These are phyloP conservation scores for Maccullochella peelii DNA, from an alignment of 2,113 vertebrate species.

Conservation along the genomic window DNA sequence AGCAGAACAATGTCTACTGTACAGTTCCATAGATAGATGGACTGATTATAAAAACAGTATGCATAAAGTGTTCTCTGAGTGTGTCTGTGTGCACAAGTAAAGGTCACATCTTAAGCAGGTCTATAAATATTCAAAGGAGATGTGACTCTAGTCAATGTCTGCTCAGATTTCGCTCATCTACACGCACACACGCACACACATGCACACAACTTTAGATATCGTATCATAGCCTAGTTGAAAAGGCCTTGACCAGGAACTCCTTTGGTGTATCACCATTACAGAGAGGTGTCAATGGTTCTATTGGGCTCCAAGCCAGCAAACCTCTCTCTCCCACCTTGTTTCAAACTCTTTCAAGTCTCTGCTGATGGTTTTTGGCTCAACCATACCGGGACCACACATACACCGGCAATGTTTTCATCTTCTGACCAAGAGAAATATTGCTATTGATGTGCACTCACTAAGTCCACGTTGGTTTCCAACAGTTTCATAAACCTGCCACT, in stretches of 20 bases:
- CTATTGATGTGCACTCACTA: background rate
- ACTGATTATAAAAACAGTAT: background rate
- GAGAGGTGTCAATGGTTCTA: constrained; percentile 71
- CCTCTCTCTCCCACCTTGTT: constrained; percentile 23
- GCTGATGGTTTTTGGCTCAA: constrained; percentile 37
- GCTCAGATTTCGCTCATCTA: constrained; percentile 59
- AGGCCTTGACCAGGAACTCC: constrained; percentile 44
- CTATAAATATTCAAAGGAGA: constrained; percentile 75
- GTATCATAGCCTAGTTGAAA: constrained; percentile 40
- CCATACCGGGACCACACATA: constrained; percentile 36
- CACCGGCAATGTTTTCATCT: constrained; percentile 18
- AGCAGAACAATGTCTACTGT: constrained; percentile 38
- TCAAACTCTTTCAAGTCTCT: constrained; percentile 44
- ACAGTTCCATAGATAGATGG: background rate
- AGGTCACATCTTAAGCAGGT: constrained; percentile 75
- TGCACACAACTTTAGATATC: constrained; percentile 38
- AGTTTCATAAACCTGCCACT: constrained; percentile 21
- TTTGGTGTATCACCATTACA: constrained; percentile 61
- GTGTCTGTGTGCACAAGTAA: constrained; percentile 43
- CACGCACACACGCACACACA: constrained; percentile 5
- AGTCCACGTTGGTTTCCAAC: constrained; percentile 9
- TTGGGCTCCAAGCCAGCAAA: constrained; percentile 49
- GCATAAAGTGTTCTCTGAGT: background rate
- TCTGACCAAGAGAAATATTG: constrained; percentile 56
- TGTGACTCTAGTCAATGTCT: constrained; percentile 48